Evolutionary conservation across 2,888 invertebrate species (phyloP), one percentile per base, ranked within the genome.

Genomic region (Thecocarcelia acutangulata): DNA sequence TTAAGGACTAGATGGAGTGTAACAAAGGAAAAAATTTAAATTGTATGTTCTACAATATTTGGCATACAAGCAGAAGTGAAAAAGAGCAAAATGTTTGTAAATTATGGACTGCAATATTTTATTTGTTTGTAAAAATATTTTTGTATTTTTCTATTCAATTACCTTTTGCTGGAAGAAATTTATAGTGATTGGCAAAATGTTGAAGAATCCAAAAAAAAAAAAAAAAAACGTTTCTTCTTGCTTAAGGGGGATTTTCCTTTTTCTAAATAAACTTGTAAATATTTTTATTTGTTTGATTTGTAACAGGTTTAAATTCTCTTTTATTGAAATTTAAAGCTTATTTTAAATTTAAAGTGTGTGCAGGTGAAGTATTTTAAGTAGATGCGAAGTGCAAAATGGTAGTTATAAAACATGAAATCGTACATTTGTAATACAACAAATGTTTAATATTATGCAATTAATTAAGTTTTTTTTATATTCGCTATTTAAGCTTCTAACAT

Each of bases 111-210:
- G 28, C 42, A 68, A 68, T 68, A 52, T 52, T 66, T 66, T 66
- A 66, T 42, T 66, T 52, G 58, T 24, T 40, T 68, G 15, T 28
- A 24, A 17, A 59, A 59, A 50, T 70, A 24, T 70, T 59, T 48
- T 59, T n/a, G 24, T 50, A 70, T 59, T 70, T 70, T 70, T 59
- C 70, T 50, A 70, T 59, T 70, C 70, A 70, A 50, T 70, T 58
- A 50, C 59, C 17, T 70, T 33, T 48, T 42, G 11, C 50, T 17
- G 24, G 4, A 37, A 17, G 17, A 58, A 58, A 48, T 59, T 59
- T 40, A 59, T 59, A 50, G 24, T 24, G 13, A 28, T 17, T 70
- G 50, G 37, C 11, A 59, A 70, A 50, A 17, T 50, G 59, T 70
- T 68, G n/a, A 46, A 48, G 46, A 52, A 56, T 28, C n/a, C 24